Evolutionary conservation across 1,140 invertebrate genomes (phyloP), one percentile per base, ranked within the genome.

Genomic region (Neotoxoptera formosana): DNA sequence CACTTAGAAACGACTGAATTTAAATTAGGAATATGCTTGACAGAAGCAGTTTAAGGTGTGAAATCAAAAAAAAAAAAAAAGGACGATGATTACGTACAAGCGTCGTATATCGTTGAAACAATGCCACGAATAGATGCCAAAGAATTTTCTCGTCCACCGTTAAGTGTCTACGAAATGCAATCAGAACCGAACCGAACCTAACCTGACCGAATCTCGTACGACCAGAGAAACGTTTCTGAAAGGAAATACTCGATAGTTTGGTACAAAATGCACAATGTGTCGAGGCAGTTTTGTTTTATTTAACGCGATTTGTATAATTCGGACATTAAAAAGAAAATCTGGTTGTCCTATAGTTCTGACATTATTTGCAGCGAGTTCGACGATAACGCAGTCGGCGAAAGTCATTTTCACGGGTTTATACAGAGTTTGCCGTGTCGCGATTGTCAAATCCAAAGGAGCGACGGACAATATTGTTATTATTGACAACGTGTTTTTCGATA

Each of bases 51-150:
- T 30, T 67, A n/a, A 34, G 76, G 76, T 36, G 76, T 81, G n/a
- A 81, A 30, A 67, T 30, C 60, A 14, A 36, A 34, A 81, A 81
- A 81, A 81, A 14, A 36, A 34, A 81, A 81, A 81, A 81, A 67
- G 30, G 9, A n/a, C 30, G 4, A 67, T 14, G 60, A 81, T 81
- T 36, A 36, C 20, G 76, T 36, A 81, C 34, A 21, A 81, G 20
- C 76, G 25, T n/a, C n/a, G n/a, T n/a, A n/a, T 81, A 81, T 36
- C n/a, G 76, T 81, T 36, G 76, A 81, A 81, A 21, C 76, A 36
- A 21, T 81, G 76, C 76, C 76, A 81, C 76, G 34, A 81, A 36
- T 81, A 81, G 76, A 81, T 81, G 76, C 76, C 76, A 34, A 81
- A 81, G 76, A 83, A 83, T 83, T 23, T 83, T 36, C 8, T 83